Base-by-base conservation (phyloP, 2,113 vertebrate genomes). In the Dromiciops gliroides region DNA sequence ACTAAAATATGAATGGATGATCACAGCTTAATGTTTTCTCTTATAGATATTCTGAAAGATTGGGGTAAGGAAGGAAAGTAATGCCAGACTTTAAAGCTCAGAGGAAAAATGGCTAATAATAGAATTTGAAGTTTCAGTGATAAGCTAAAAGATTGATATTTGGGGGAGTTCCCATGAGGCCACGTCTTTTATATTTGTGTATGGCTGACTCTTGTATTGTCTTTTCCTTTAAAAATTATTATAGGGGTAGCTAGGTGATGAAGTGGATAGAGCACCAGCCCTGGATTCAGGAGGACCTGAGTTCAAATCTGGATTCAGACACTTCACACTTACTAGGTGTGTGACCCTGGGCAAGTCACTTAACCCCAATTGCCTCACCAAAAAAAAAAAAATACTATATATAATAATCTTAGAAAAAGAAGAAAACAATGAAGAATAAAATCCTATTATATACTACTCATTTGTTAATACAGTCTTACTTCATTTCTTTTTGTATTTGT, bases 61-160 rank as follows among this genome's bases (percentile, higher is more conserved):
- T 23, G n/a, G 16, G 67, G 8, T 44, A 19, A n/a, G 37, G 19
- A 47, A 92, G 3, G 51, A 91, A 89, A 94, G 91, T 83, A 83
- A 44, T 44, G 37, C 9, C 49, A 95, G 96, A 51, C 8, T 11
- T 92, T 90, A 93, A 50, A 51, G 22, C 23, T 95, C 91, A 92
- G 93, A 95, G 67, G 92, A 97, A 91, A 22, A 14, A 90, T 51
- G 89, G 31, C 49, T 50, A 90, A 60, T 91, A 47, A 25, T 25
- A 28, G 89, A 94, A 12, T 23, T 37, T 60, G 53, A 95, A 48
- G 14, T 75, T 19, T 75, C 37, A 75, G 31, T 75, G 2, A 37
- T 0, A 92, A 52, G 48, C 23, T 3, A 60, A 94, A 67, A 24
- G 16, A 50, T 25, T 11, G 26, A 48, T 19, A 0, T 51, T 50